phyloP scores from a whole-genome alignment of 2,113 vertebrate species.

The Coreoperca whiteheadi region DNA sequence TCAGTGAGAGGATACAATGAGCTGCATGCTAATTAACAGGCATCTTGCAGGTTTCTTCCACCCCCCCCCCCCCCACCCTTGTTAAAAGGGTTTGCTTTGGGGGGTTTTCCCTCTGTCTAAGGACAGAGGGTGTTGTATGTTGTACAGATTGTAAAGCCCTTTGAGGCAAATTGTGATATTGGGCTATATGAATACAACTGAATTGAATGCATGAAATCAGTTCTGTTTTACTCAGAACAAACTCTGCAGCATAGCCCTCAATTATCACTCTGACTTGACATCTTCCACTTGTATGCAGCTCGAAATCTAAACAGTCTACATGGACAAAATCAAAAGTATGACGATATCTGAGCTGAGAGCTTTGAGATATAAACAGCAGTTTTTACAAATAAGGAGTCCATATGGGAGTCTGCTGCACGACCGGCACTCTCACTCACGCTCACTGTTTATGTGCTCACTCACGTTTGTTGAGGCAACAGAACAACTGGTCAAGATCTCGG shows the following conservation, averaged over 20 bases:
- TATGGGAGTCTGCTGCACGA: conserved; percentile 31
- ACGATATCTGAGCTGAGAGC: conserved; percentile 26
- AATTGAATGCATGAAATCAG: conserved; percentile 26
- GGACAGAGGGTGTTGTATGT: too few relatives aligned
- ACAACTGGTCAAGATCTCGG: conserved; percentile 66
- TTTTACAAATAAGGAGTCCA: conserved; percentile 36
- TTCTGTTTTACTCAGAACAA: background rate
- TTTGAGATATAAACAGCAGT: conserved; percentile 54
- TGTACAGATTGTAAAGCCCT: too few relatives aligned
- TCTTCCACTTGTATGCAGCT: conserved; percentile 25
- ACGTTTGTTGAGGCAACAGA: conserved; percentile 66
- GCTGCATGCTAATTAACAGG: conserved; percentile 33
- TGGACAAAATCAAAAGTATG: conserved; percentile 31
- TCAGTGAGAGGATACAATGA: conserved; percentile 26
- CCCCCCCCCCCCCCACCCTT: too few relatives aligned
- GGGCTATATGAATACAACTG: too few relatives aligned
- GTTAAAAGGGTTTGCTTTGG: too few relatives aligned
- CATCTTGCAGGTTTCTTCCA: too few relatives aligned
- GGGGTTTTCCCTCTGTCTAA: too few relatives aligned
- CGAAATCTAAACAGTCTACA: conserved; percentile 27
- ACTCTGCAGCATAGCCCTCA: background rate
- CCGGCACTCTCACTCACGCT: conserved; percentile 3
- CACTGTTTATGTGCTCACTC: conserved; percentile 69
- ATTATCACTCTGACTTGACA: background rate
- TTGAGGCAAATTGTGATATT: too few relatives aligned